A percentile compares a stretch with the other conserved stretches of the same genome.
Evolutionary conservation across 2,888 invertebrate species (phyloP).

Genomic region (Lasioglossum pauxillum): DNA sequence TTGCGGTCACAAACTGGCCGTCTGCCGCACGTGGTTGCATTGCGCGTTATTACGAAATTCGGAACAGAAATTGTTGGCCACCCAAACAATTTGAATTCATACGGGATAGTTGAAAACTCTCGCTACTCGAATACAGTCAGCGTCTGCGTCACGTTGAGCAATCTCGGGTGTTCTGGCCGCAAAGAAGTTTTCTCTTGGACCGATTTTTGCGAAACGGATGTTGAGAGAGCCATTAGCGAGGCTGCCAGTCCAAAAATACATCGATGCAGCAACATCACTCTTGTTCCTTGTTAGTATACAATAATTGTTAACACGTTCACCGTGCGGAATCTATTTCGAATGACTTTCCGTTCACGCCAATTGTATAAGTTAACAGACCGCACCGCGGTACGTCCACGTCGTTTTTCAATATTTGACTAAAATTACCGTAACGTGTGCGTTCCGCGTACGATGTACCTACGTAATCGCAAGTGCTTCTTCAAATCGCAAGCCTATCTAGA

Average conservation of each 20-base stretch:
- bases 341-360: background rate
- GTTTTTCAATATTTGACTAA: background rate
- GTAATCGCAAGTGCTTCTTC: background rate
- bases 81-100: background rate
- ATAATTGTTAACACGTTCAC: constrained; percentile 1
- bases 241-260: background rate
- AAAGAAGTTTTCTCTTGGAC: background rate
- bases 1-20: constrained; percentile 9
- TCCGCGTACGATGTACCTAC: background rate
- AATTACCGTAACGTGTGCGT: background rate
- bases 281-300: background rate
- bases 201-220: background rate
- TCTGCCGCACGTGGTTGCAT: background rate
- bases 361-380: background rate
- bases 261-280: background rate
- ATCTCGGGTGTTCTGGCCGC: background rate
- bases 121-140: background rate
- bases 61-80: background rate
- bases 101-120: background rate
- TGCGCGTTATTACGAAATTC: background rate
- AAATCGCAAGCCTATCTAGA: constrained; percentile 31
- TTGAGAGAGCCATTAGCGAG: background rate
- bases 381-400: background rate
- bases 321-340: background rate
- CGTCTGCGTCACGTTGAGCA: background rate